These are phyloP conservation scores for Rosalia funebris DNA, from an alignment of 2,888 invertebrate species.

Conservation along the genomic window DNA sequence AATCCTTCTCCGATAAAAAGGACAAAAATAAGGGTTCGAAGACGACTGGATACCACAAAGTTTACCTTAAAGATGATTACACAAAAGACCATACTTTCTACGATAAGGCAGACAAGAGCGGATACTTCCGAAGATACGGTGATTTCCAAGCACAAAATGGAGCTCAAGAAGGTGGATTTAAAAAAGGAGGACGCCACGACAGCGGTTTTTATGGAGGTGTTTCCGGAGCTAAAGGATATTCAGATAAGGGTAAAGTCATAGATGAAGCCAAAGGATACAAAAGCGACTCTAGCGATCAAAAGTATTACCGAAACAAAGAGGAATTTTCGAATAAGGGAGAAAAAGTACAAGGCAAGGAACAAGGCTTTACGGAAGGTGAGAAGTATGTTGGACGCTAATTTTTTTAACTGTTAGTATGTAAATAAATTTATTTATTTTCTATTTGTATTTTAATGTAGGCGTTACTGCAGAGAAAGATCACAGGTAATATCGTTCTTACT, in stretches of 20 bases:
- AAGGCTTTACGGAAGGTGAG: conserved; percentile 1
- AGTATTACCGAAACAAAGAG: conserved; percentile 67
- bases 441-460: neutral
- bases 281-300: conserved; percentile 68
- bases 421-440: conserved; percentile 1
- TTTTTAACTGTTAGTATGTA: neutral
- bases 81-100: conserved; percentile 82
- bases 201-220: conserved; percentile 67
- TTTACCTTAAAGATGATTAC: conserved; percentile 80
- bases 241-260: conserved; percentile 66
- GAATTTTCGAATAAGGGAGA: conserved; percentile 69
- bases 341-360: conserved; percentile 41
- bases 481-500: too few relatives aligned
- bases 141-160: conserved; percentile 68
- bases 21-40: conserved; percentile 75
- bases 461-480: too few relatives aligned
- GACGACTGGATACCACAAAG: conserved; percentile 76
- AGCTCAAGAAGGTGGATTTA: conserved; percentile 68
- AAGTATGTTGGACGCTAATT: conserved; percentile 1
- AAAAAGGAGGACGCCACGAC: conserved; percentile 69
- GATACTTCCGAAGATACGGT: conserved; percentile 71
- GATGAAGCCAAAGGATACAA: conserved; percentile 67
- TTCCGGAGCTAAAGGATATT: conserved; percentile 69
- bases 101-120: conserved; percentile 75
- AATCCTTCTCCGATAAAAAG: conserved; percentile 69